phyloP scores from a whole-genome alignment of 2,888 invertebrate genomes.

The Himalopsyche kuldschensis region DNA sequence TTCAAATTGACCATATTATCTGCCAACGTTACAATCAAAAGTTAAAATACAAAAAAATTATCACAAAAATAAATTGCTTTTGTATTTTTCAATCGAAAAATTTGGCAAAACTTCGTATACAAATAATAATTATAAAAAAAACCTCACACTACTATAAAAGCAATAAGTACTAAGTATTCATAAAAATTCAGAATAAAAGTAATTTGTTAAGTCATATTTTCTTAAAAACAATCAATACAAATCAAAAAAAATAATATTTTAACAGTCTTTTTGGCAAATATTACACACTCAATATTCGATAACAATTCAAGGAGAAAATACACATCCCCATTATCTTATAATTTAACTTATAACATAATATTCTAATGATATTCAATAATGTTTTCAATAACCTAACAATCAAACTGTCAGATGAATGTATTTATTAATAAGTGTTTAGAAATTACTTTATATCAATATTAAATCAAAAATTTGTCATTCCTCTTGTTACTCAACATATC shows the following conservation, averaged over 20 bases:
- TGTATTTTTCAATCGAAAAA: conserved; percentile 14
- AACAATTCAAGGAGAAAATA: conserved; percentile 6
- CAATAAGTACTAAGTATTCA: conserved; percentile 5
- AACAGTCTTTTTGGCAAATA: conserved; percentile 40
- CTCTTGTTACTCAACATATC: too few relatives aligned
- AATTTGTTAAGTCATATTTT: conserved; percentile 20
- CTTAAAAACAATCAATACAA: conserved; percentile 21
- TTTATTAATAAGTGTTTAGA: too few relatives aligned
- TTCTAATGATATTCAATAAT: not conserved
- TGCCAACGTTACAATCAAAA: not conserved
- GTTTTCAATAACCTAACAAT: not conserved
- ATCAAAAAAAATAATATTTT: conserved; percentile 36
- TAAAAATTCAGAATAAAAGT: conserved; percentile 28
- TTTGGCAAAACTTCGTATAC: conserved; percentile 28
- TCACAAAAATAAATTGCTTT: conserved; percentile 17
- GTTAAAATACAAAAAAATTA: conserved; percentile 10
- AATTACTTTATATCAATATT: too few relatives aligned
- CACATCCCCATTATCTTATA: not conserved
- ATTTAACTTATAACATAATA: not conserved
- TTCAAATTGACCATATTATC: not conserved
- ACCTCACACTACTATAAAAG: conserved; percentile 20
- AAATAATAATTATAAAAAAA: conserved; percentile 21
- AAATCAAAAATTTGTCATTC: too few relatives aligned
- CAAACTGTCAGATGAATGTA: not conserved
- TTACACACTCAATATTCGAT: conserved; percentile 31